phyloP scores from a whole-genome alignment of 1,140 invertebrate species.

The Anastrepha ludens region DNA sequence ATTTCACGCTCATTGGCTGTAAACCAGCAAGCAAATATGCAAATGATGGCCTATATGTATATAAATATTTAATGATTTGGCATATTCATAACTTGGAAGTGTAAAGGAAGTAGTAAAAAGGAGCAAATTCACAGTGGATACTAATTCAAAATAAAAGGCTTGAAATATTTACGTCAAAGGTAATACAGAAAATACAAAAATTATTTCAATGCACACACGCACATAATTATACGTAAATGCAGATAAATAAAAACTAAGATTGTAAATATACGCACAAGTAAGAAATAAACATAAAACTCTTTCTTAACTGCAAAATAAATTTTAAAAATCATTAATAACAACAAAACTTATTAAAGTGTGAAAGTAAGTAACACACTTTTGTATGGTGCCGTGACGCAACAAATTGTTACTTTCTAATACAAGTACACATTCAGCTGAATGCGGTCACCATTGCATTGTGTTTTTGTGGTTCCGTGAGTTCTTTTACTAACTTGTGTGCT shows the following conservation, averaged over 20 bases:
- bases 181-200: slow-evolving; percentile 46
- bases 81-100: not conserved
- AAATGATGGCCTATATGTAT: not conserved
- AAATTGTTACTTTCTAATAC: not conserved
- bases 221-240: slow-evolving; percentile 50
- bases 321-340: slow-evolving; percentile 41
- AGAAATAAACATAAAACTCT: not conserved
- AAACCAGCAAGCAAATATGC: slow-evolving; percentile 16
- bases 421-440: not conserved
- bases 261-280: slow-evolving; percentile 22
- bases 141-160: slow-evolving; percentile 33
- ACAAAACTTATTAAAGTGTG: not conserved
- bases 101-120: slow-evolving; percentile 26
- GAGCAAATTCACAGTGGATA: slow-evolving; percentile 31
- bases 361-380: not conserved
- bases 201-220: slow-evolving; percentile 49
- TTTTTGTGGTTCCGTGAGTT: not conserved
- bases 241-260: slow-evolving; percentile 17
- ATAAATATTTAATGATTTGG: not conserved
- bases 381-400: slow-evolving; percentile 24
- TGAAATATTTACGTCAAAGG: slow-evolving; percentile 42
- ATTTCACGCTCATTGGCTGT: not conserved
- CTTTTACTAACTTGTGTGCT: slow-evolving; percentile 32
- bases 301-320: slow-evolving; percentile 35
- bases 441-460: slow-evolving; percentile 47